phyloP scores from a whole-genome alignment of 2,888 invertebrate species.

The Dynastes maya region DNA sequence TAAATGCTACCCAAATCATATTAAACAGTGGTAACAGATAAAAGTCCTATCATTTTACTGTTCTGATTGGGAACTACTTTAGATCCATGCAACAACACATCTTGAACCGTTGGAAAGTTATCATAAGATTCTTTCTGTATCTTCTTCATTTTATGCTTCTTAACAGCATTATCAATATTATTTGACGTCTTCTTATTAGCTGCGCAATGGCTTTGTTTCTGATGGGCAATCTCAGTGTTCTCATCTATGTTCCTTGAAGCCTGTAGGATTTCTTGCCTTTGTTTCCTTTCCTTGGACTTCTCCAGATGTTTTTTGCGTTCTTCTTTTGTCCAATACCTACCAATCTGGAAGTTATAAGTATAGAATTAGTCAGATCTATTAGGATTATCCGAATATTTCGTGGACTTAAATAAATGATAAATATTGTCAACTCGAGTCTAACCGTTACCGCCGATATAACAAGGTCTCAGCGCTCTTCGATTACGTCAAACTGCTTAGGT shows the following conservation, averaged over 20 bases:
- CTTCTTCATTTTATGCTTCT: conserved; percentile 70
- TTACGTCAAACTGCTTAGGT: no score
- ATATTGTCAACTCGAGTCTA: no score
- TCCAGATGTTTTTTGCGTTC: conserved; percentile 84
- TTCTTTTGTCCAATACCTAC: conserved; percentile 84
- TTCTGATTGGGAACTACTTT: conserved; percentile 66
- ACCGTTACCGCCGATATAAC: no score
- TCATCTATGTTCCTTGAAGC: conserved; percentile 63
- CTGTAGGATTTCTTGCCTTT: conserved; percentile 67
- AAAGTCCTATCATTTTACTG: conserved; percentile 74
- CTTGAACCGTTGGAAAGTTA: conserved; percentile 75
- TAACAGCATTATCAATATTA: conserved; percentile 70
- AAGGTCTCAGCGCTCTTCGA: no score
- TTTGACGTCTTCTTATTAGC: conserved; percentile 65
- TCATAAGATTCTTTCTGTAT: conserved; percentile 67
- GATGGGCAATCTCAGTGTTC: conserved; percentile 58
- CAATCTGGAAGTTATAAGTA: conserved; percentile 68
- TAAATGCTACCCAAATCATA: conserved; percentile 50
- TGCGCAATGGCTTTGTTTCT: conserved; percentile 49
- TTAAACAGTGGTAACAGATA: conserved; percentile 75
- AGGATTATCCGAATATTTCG: background rate
- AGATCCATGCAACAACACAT: conserved; percentile 73
- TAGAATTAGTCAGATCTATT: background rate
- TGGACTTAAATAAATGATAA: no score
- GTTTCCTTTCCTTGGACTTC: conserved; percentile 77